A percentile compares a stretch with the other conserved stretches of the same genome.
These are phyloP conservation scores for Drosophila suboccidentalis DNA, from an alignment of 2,888 invertebrate species.

Conservation along the genomic window DNA sequence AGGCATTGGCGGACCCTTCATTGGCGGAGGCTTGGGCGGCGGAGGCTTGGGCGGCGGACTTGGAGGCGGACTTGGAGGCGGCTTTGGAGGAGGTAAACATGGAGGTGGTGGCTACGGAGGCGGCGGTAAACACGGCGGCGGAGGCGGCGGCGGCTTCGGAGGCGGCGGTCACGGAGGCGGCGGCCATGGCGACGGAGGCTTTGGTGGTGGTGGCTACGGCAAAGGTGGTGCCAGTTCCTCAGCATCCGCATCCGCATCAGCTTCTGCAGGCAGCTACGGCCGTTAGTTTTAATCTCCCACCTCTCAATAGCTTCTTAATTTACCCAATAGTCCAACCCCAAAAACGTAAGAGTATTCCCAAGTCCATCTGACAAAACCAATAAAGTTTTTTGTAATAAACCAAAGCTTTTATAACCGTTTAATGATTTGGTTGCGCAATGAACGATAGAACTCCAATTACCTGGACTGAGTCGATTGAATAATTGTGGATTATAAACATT, in stretches of 20 bases:
- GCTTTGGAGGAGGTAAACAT: constrained; percentile 18
- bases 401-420: constrained; percentile 14
- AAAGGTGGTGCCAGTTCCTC: constrained; percentile 51
- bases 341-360: constrained; percentile 48
- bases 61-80: constrained; percentile 33
- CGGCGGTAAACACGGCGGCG: constrained; percentile 21
- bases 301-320: constrained; percentile 3
- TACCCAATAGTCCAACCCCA: not conserved
- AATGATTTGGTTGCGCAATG: constrained; percentile 7
- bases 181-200: constrained; percentile 3
- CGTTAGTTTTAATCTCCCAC: constrained; percentile 29
- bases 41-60: constrained; percentile 15
- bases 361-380: constrained; percentile 25
- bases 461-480: not conserved
- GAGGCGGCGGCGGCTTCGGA: constrained; percentile 25
- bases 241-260: constrained; percentile 42
- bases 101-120: constrained; percentile 32
- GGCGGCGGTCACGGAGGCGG: constrained; percentile 21
- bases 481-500: constrained; percentile 2
- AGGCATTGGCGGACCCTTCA: constrained; percentile 28
- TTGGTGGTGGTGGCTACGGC: constrained; percentile 32
- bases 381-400: constrained; percentile 35
- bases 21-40: constrained; percentile 10
- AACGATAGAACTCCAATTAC: constrained; percentile 11
- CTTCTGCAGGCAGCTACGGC: constrained; percentile 36